phyloP scores from a whole-genome alignment of 2,113 vertebrate species.

The cattle (Bos taurus) region DNA sequence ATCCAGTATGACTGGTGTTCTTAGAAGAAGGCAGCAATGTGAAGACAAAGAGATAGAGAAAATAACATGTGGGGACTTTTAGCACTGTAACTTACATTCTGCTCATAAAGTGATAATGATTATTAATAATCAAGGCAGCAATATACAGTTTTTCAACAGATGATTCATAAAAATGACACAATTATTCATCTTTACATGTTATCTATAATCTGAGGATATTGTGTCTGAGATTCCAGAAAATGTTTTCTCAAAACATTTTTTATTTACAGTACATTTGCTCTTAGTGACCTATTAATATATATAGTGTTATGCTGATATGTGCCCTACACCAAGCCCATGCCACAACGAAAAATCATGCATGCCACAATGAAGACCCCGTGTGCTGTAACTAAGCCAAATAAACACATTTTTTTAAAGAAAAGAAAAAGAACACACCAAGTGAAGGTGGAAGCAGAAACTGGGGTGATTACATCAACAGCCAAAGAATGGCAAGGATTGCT shows the following conservation, averaged over 20 bases:
- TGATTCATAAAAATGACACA: not conserved
- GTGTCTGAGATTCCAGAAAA: not conserved
- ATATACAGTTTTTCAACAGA: not conserved
- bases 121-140: not conserved
- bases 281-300: not conserved
- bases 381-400: not conserved
- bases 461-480: accelerated
- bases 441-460: not conserved
- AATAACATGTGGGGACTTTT: not conserved
- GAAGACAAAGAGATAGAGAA: not conserved
- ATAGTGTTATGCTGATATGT: not conserved
- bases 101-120: not conserved
- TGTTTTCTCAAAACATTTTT: not conserved
- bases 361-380: not conserved
- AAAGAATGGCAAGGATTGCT: not conserved
- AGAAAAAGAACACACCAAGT: not conserved
- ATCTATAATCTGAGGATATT: conserved; percentile 1
- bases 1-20: not conserved
- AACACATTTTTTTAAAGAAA: not conserved
- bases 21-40: not conserved
- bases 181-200: not conserved
- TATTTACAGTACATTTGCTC: not conserved
- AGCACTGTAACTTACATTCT: not conserved
- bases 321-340: not conserved
- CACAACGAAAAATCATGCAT: not conserved